Base-by-base conservation (phyloP, 2,113 vertebrate genomes). In the Esox niger region DNA sequence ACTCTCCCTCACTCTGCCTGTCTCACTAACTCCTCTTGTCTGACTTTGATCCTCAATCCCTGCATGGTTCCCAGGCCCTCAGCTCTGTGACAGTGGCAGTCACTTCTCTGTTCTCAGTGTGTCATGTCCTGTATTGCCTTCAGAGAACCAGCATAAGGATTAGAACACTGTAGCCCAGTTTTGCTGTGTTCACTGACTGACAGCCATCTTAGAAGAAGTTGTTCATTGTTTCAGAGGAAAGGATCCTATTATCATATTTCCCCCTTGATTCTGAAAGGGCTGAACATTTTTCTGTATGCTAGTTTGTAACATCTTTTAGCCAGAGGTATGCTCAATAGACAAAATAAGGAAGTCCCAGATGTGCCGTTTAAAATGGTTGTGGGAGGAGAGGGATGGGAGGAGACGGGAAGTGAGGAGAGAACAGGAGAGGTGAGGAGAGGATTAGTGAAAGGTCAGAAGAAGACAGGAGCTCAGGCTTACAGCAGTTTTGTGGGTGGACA, bases 1-100 rank as follows among this genome's bases (percentile, higher is more conserved):
- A 70, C 55, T 70, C 65, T 78, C 58, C 75, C 65, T 75, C 81
- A 69, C 64, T 23, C 58, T 68, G 68, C 62, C 47, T 58, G 23
- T 20, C n/a, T 25, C 46, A 38, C 61, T 3, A 43, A 43, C 38
- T 43, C 38, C 5, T 6, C 59, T 33, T 13, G 11, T 29, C 23
- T 57, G 26, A 27, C 55, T 17, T 57, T 26, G 26, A 17, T 43
- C 38, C 1, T 17, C 13, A 43, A 10, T 43, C 38, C 38, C 38
- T 43, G 38, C 38, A 43, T 43, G 15, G 17, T 43, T 43, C 15
- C 38, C 38, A 43, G 38, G 11, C 38, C 17, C 38, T 43, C 35
- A 43, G 35, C 35, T 43, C 13, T 43, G 38, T 43, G 38, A 33
- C 32, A 33, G 32, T 33, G 32, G 32, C 2, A 38, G 35, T 38